phyloP scores from a whole-genome alignment of 2,797 vertebrate species.

The Ammospiza maritima region DNA sequence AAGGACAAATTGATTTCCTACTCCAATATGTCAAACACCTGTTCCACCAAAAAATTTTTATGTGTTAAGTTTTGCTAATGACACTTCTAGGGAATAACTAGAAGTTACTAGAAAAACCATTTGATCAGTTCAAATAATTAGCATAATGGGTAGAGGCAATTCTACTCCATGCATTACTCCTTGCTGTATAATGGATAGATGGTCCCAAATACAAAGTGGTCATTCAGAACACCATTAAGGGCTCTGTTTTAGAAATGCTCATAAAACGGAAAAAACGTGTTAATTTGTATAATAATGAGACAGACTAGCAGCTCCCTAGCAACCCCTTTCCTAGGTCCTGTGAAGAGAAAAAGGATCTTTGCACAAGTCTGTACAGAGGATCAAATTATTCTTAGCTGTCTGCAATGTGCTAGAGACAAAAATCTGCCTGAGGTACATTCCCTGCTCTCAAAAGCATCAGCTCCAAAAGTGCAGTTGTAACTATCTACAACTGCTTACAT shows the following conservation, averaged over 20 bases:
- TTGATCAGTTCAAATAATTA: neutral
- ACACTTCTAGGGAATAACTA: neutral
- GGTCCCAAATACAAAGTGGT: neutral
- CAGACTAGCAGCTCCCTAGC: neutral
- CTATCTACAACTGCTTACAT: neutral
- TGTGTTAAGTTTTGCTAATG: neutral
- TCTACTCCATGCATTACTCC: neutral
- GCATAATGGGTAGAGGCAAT: neutral
- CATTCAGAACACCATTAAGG: neutral
- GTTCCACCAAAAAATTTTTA: neutral
- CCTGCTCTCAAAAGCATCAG: neutral
- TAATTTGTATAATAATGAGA: neutral
- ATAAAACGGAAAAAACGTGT: accelerated
- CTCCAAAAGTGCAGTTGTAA: neutral
- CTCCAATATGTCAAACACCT: neutral
- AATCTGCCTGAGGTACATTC: neutral
- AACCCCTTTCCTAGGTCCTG: neutral
- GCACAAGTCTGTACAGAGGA: neutral
- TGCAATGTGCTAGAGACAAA: neutral
- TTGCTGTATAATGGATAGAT: neutral
- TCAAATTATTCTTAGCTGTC: neutral
- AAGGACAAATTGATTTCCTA: neutral
- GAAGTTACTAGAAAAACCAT: neutral
- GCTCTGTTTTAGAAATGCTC: neutral
- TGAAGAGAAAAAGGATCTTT: neutral